Conservation (phyloP, 2,888 invertebrate genomes). For the Adela reaumurella region DNA sequence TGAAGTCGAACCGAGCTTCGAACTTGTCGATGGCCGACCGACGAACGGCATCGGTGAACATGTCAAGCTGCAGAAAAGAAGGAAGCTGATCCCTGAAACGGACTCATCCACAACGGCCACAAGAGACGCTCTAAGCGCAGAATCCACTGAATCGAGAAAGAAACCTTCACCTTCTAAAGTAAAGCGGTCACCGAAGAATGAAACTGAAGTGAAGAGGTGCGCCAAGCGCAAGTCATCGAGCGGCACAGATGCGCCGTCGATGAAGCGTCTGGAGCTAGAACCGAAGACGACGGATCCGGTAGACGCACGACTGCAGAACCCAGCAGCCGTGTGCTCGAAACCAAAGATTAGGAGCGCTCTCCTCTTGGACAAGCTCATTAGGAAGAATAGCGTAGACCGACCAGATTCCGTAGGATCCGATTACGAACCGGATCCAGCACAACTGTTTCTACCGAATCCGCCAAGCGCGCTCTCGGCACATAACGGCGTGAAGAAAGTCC, state of each 20-base stretch:
- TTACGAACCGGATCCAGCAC: slow-evolving; percentile 37
- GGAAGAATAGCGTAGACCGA: slow-evolving; percentile 57
- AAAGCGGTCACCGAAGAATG: slow-evolving; percentile 27
- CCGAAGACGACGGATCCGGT: slow-evolving; percentile 14
- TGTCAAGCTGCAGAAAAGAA: slow-evolving; percentile 49
- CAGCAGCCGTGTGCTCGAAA: slow-evolving; percentile 18
- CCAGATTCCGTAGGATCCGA: slow-evolving; percentile 36
- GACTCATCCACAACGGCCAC: slow-evolving; percentile 19
- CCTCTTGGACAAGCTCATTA: slow-evolving; percentile 52
- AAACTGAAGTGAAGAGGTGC: slow-evolving; percentile 35
- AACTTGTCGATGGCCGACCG: slow-evolving; percentile 41
- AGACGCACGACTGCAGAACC: slow-evolving; percentile 22
- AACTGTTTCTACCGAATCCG: slow-evolving; percentile 39
- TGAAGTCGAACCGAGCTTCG: slow-evolving; percentile 47
- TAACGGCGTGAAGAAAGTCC: slow-evolving; percentile 35
- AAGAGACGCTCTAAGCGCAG: slow-evolving; percentile 18
- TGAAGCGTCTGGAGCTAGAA: slow-evolving; percentile 17
- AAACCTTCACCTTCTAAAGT: slow-evolving; percentile 20
- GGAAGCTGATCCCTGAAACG: slow-evolving; percentile 46
- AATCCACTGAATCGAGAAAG: slow-evolving; percentile 30
- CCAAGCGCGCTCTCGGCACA: slow-evolving; percentile 30
- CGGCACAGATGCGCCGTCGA: slow-evolving; percentile 9
- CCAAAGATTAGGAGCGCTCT: slow-evolving; percentile 46
- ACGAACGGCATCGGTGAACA: slow-evolving; percentile 53
- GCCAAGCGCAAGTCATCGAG: slow-evolving; percentile 40